phyloP scores from a whole-genome alignment of 2,888 invertebrate genomes.

The Ennomos fuscantarius region DNA sequence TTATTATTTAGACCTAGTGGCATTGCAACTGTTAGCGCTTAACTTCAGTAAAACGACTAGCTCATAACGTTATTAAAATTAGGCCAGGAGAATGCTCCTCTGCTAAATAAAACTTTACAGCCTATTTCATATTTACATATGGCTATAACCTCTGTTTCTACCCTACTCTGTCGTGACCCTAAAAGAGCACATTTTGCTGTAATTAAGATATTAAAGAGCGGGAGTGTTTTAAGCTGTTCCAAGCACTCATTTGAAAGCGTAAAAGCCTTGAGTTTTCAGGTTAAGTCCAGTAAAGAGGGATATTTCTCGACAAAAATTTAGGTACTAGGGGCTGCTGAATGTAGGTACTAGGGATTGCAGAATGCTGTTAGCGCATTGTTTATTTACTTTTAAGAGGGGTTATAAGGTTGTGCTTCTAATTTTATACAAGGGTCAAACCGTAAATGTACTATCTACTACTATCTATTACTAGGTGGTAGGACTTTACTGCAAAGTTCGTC shows the following conservation, averaged over 20 bases:
- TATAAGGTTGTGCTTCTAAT: not conserved
- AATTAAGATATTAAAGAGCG: slow-evolving; percentile 43
- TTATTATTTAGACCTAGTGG: no score
- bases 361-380: slow-evolving; percentile 2
- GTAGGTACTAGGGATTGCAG: not conserved
- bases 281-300: slow-evolving; percentile 26
- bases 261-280: slow-evolving; percentile 37
- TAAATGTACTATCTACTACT: no score
- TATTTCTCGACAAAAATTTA: slow-evolving; percentile 22
- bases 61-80: no score
- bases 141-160: not conserved
- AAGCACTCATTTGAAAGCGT: slow-evolving; percentile 36
- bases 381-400: not conserved
- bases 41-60: no score
- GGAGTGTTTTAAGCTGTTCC: slow-evolving; percentile 38
- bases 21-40: no score
- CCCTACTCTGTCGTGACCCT: slow-evolving; percentile 8
- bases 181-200: slow-evolving; percentile 37
- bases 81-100: no score
- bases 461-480: no score
- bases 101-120: no score
- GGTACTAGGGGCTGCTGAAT: no score
- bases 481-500: no score
- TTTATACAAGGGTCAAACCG: not conserved
- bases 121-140: no score